Evolutionary conservation across 1,140 invertebrate species (phyloP).

Genomic region (Drosophila rufa): DNA sequence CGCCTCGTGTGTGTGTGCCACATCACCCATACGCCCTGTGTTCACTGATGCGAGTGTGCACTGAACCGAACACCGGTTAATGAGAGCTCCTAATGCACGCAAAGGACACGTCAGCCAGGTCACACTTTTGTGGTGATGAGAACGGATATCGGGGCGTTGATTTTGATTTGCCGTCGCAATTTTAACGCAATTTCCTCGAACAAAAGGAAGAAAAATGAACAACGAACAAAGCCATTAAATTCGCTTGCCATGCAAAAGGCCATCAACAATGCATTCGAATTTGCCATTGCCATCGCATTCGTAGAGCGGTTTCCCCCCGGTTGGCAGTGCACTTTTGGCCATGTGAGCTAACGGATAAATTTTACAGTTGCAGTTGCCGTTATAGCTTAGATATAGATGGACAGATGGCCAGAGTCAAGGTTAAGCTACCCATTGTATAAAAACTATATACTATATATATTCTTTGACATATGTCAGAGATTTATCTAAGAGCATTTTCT

Average conservation of each 20-base stretch:
- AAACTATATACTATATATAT: no score
- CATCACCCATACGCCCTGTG: conserved; percentile 51
- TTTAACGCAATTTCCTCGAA: conserved; percentile 66
- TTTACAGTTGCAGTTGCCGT: conserved; percentile 11
- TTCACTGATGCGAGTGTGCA: conserved; percentile 24
- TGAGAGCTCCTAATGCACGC: conserved; percentile 61
- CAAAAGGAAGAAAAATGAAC: conserved; percentile 30
- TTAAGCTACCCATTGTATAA: neutral
- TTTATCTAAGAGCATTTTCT: neutral
- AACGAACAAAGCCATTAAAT: conserved; percentile 62
- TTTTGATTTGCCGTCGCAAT: conserved; percentile 39
- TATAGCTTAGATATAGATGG: conserved; percentile 9
- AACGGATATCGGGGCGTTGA: conserved; percentile 18
- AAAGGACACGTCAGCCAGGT: conserved; percentile 52
- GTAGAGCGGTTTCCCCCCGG: conserved; percentile 15
- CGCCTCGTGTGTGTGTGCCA: conserved; percentile 26
- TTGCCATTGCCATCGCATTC: conserved; percentile 6
- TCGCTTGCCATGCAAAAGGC: conserved; percentile 52
- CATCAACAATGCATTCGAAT: conserved; percentile 51
- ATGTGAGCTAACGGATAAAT: conserved; percentile 48
- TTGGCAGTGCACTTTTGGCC: conserved; percentile 32
- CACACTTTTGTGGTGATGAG: conserved; percentile 20
- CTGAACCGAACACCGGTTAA: conserved; percentile 32
- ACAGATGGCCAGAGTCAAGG: conserved; percentile 9
- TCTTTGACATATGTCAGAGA: neutral